These are phyloP conservation scores for Mystacides longicornis DNA, from an alignment of 2,888 invertebrate species.

Conservation along the genomic window DNA sequence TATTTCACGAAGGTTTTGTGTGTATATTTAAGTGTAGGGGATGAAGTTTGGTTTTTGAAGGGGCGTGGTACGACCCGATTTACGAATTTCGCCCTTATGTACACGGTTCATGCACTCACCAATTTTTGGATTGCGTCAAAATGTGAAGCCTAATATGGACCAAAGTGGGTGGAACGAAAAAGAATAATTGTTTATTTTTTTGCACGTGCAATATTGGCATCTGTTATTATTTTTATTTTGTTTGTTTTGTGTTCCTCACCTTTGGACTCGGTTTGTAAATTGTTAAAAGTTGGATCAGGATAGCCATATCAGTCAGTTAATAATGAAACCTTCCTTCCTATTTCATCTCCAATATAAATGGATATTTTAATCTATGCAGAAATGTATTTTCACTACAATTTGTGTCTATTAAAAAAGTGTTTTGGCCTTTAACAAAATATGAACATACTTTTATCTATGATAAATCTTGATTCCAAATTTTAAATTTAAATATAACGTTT, in stretches of 20 bases:
- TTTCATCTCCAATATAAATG: no score
- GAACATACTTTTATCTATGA: no score
- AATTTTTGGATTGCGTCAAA: constrained; percentile 12
- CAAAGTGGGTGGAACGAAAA: constrained; percentile 9
- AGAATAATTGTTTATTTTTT: constrained; percentile 16
- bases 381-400: no score
- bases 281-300: no score
- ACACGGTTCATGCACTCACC: constrained; percentile 14
- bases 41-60: constrained; percentile 14
- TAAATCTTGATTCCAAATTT: no score
- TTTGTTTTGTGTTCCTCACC: not conserved
- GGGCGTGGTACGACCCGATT: constrained; percentile 21
- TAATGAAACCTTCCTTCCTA: no score
- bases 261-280: no score
- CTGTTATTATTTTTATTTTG: not conserved
- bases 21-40: constrained; percentile 9
- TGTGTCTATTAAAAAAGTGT: no score
- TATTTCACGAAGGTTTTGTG: constrained; percentile 4
- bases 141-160: constrained; percentile 12
- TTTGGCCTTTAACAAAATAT: no score
- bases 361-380: no score
- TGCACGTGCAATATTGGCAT: constrained; percentile 9
- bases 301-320: no score
- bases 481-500: no score
- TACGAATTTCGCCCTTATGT: constrained; percentile 18